These are phyloP conservation scores for Melikaiella ostensackeni DNA, from an alignment of 2,888 invertebrate species.

Conservation along the genomic window DNA sequence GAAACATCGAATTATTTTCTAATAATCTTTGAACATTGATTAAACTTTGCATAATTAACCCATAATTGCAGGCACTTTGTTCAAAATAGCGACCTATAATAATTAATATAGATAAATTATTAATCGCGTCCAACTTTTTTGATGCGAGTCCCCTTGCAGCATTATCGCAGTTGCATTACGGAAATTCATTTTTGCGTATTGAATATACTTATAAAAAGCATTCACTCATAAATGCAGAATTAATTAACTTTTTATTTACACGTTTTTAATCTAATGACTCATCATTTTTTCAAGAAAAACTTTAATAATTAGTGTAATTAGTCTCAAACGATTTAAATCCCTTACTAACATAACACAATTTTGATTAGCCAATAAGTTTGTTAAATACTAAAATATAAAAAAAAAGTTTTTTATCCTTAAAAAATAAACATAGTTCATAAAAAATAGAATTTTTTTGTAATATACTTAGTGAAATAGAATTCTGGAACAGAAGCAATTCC, in stretches of 20 bases:
- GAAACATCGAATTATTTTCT: background rate
- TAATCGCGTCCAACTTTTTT: constrained; percentile 1
- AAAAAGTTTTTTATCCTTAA: too few relatives aligned
- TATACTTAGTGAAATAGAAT: background rate
- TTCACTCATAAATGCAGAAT: background rate
- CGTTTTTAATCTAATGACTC: background rate
- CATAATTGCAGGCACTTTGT: constrained; percentile 3
- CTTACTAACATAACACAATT: background rate
- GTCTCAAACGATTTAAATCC: background rate
- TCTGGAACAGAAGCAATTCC: background rate
- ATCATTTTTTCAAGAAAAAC: background rate
- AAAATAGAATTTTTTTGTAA: background rate
- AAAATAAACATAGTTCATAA: background rate
- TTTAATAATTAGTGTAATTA: background rate
- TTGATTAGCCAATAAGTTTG: background rate
- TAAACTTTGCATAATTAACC: background rate
- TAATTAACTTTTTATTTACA: background rate
- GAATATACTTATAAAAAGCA: background rate
- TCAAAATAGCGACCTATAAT: constrained; percentile 3
- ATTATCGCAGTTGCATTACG: background rate
- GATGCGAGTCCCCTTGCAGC: constrained; percentile 3
- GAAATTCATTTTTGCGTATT: background rate
- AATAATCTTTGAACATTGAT: background rate
- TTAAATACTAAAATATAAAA: background rate
- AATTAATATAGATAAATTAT: constrained; percentile 13